phyloP scores from a whole-genome alignment of 2,113 vertebrate species.

The Boulengerochromis microlepis region DNA sequence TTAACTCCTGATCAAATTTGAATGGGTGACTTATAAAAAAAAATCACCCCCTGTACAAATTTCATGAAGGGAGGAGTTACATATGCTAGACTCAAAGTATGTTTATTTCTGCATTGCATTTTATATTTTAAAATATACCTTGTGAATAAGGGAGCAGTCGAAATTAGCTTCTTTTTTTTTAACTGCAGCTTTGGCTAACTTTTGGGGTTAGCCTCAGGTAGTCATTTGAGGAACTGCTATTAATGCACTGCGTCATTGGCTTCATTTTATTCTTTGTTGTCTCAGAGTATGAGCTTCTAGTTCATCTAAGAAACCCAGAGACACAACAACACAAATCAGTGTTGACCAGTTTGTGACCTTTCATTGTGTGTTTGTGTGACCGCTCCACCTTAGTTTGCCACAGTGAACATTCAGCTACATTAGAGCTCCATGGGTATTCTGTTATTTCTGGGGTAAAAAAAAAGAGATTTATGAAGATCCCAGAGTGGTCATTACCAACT shows the following conservation, averaged over 20 bases:
- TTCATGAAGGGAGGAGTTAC: background rate
- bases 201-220: background rate
- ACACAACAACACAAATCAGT: background rate
- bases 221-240: background rate
- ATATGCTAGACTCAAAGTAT: background rate
- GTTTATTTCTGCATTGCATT: background rate
- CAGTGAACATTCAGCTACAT: conserved; percentile 1
- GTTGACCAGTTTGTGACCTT: background rate
- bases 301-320: background rate
- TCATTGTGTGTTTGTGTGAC: background rate
- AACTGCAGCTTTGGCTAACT: background rate
- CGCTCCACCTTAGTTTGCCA: background rate
- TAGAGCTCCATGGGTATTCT: conserved; percentile 5
- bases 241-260: background rate
- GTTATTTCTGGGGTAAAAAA: conserved; percentile 14
- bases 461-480: conserved; percentile 40
- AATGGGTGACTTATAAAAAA: background rate
- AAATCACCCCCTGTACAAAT: background rate
- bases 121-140: background rate
- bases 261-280: background rate
- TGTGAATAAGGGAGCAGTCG: background rate
- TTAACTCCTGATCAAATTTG: background rate
- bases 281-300: background rate
- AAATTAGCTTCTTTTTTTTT: background rate
- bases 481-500: conserved; percentile 42